Base-by-base conservation (phyloP, 2,113 vertebrate species). In the Callipepla californica region DNA sequence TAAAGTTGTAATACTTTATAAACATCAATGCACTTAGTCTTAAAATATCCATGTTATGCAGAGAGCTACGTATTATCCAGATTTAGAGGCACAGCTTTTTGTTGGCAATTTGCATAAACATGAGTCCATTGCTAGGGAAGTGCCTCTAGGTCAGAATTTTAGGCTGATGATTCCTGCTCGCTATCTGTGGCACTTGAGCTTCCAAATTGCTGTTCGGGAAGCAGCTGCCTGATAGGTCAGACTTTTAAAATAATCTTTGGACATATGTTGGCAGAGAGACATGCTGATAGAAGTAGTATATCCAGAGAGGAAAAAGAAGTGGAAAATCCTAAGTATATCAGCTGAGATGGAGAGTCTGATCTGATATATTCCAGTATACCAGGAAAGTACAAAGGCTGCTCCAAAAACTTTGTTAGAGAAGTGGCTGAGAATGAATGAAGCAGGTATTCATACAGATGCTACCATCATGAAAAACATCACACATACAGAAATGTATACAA, bases 161-260 rank as follows among this genome's bases (percentile, higher is more conserved):
- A 85, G 78, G 58, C 53, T 50, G 12, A 40, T 11, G 79, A 34
- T 77, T 94, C 63, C 59, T 12, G 6, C 67, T 36, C 38, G 34
- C 13, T 79, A 2, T 53, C 58, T 57, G 18, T 38, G 40, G 28
- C 32, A 66, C 44, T 66, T 7, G 1, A 44, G 66, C 26, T 76
- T 61, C 77, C 85, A 72, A 93, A 68, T 15, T 78, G 47, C n/a
- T 53, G 58, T 77, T 83, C 3, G 48, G 50, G 32, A 61, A 91
- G 61, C 47, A 67, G 50, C 45, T 28, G 10, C 50, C 58, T 76
- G 90, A 38, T 66, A 58, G 28, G 42, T 63, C 36, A 73, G 38
- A 8, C 11, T 85, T 94, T 74, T 63, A 87, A 94, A 95, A 82
- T 17, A 73, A 59, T 80, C 80, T 84, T 85, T 7, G 6, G 86